Base-by-base conservation (phyloP, 2,113 vertebrate genomes). In the Pao palembangensis region DNA sequence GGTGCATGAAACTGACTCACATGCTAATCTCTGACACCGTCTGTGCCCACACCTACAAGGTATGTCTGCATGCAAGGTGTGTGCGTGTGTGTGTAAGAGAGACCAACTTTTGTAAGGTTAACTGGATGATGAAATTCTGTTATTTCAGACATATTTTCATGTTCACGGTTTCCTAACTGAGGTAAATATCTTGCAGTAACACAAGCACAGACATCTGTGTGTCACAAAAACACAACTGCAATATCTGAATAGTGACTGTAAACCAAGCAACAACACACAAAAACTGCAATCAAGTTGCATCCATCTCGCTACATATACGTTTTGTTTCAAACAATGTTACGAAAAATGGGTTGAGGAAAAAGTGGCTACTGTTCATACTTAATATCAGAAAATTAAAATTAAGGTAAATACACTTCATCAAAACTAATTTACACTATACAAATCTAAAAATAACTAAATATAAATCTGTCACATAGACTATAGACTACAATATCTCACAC, bases 1-100 rank as follows among this genome's bases (percentile, higher is more conserved):
- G 55, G 77, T 75, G 84, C 90, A 82, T 80, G 90, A 62, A 80
- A 71, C 57, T 90, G 89, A 91, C 87, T 89, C 82, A 90, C 57
- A 69, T 58, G 51, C 34, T 85, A 84, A 88, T 84, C 76, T 72
- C 52, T 52, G 20, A 52, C 48, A 61, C 18, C 44, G 8, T 62
- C 56, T 8, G 1, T 17, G 28, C 56, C 82, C 61, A 74, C 67
- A 74, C 72, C 71, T 50, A 61, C 16, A 42, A 78, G 84, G 79
- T 77, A 80, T 83, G 85, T 62, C 73, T 42, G 31, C 11, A 19
- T 55, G 52, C 16, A 52, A 47, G 47, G 57, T 61, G 76, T 55
- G 73, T 70, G 55, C 18, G 59, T 28, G 61, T 53, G 61, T 61
- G 23, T 62, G 59, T 14, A 10, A 47, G 34, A 0, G 49, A 59